Percentiles rank a stretch among this genome's conserved stretches.
Evolutionary conservation across 2,888 invertebrate genomes (phyloP).

Genomic region (Drosophila sordidapex): DNA sequence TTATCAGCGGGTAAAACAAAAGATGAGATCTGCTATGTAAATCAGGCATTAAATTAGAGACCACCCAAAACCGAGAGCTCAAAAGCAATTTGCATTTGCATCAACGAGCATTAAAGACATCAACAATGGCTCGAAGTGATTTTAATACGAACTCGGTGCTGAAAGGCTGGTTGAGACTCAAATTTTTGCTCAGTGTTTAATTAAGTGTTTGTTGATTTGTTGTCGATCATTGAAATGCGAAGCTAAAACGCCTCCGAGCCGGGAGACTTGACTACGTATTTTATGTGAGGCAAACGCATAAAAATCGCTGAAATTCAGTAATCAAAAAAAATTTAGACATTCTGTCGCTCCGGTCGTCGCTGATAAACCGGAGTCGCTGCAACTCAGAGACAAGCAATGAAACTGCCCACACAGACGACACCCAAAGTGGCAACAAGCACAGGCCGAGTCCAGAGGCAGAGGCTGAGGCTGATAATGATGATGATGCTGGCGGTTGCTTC

Average conservation of each 20-base stretch:
- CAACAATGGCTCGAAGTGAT: constrained; percentile 31
- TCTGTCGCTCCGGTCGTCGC: constrained; percentile 53
- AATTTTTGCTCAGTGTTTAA: constrained; percentile 57
- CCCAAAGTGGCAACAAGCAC: constrained; percentile 59
- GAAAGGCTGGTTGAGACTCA: constrained; percentile 1
- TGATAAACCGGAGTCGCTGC: constrained; percentile 77
- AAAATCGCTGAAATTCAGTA: constrained; percentile 80
- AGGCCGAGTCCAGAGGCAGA: constrained; percentile 12
- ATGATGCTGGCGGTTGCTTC: constrained; percentile 35
- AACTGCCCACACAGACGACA: constrained; percentile 77
- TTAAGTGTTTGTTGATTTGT: constrained; percentile 78
- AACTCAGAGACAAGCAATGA: constrained; percentile 69
- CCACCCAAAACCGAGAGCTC: constrained; percentile 57
- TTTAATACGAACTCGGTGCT: constrained; percentile 41
- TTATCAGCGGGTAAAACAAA: constrained; percentile 52
- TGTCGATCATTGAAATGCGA: constrained; percentile 65
- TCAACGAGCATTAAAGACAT: constrained; percentile 46
- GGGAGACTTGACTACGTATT: constrained; percentile 44
- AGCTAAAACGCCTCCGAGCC: constrained; percentile 68
- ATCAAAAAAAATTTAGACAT: constrained; percentile 80
- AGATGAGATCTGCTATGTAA: constrained; percentile 65
- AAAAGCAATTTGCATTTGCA: constrained; percentile 75
- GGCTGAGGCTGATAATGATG: constrained; percentile 24
- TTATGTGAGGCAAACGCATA: constrained; percentile 65
- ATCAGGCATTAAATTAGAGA: constrained; percentile 49